These are phyloP conservation scores for human (Homo sapiens) DNA, from an alignment of 2,113 vertebrate species.

Conservation along the genomic window DNA sequence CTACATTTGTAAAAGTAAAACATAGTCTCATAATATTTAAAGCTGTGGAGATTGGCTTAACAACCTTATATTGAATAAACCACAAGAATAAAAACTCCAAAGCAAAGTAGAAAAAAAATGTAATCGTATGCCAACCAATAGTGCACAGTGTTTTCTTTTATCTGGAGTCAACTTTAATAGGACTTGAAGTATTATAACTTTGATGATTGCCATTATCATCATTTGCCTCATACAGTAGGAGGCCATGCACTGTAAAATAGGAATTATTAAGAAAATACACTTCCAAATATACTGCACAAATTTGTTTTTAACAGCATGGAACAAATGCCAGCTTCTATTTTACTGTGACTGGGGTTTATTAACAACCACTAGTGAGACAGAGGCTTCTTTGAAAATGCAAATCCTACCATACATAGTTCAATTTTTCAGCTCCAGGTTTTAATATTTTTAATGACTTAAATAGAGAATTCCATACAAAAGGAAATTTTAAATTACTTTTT, in stretches of 20 bases:
- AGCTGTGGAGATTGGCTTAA: background rate
- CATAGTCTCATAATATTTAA: constrained; percentile 23
- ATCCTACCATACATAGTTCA: background rate
- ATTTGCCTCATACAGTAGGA: constrained; percentile 48
- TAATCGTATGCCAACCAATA: background rate
- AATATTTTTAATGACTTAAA: constrained; percentile 27
- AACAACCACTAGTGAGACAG: background rate
- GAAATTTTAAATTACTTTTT: constrained; percentile 46
- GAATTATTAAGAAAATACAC: constrained; percentile 33
- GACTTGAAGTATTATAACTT: background rate
- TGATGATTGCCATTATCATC: constrained; percentile 16
- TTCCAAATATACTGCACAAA: background rate
- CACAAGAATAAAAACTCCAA: background rate
- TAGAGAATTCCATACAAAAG: background rate
- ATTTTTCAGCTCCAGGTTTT: background rate
- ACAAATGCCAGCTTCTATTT: constrained; percentile 31
- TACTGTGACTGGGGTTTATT: background rate
- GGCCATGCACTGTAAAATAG: background rate
- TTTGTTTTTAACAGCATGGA: background rate
- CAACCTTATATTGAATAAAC: background rate
- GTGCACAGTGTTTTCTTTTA: background rate
- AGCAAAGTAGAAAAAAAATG: constrained; percentile 7
- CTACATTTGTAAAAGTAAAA: constrained; percentile 14
- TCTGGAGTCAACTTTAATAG: background rate
- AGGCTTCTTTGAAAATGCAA: background rate